Evolutionary conservation across 2,113 vertebrate species (phyloP).

Genomic region (Sigmodon hispidus): DNA sequence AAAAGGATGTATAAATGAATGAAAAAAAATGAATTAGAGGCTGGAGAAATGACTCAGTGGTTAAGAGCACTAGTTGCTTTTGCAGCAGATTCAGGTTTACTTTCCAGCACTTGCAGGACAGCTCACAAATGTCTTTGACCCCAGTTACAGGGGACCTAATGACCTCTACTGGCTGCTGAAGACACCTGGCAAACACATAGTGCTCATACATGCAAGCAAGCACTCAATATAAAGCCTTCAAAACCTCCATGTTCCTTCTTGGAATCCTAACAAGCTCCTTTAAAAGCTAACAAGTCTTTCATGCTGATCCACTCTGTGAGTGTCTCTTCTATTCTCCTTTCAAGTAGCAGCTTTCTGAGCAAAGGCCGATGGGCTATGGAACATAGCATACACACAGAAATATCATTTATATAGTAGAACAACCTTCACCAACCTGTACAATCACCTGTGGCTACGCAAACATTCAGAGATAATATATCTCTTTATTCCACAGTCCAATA

Average conservation of each 20-base stretch:
- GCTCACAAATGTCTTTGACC: not conserved
- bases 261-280: conserved; percentile 33
- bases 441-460: not conserved
- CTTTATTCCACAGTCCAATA: not conserved
- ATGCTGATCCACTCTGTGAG: not conserved
- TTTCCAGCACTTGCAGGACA: not conserved
- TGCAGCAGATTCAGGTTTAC: not conserved
- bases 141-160: not conserved
- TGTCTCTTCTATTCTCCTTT: not conserved
- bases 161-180: not conserved
- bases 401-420: not conserved
- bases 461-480: not conserved
- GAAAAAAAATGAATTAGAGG: not conserved
- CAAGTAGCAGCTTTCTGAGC: not conserved
- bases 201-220: not conserved
- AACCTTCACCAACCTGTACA: not conserved
- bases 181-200: not conserved
- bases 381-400: not conserved
- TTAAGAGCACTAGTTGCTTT: not conserved
- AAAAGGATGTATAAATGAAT: not conserved
- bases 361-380: not conserved
- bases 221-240: not conserved
- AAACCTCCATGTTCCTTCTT: not conserved
- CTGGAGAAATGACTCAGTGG: not conserved
- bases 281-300: conserved; percentile 25